These are phyloP conservation scores for Trididemnum nubilum DNA, from an alignment of 23 tunicate species.

Conservation along the genomic window DNA sequence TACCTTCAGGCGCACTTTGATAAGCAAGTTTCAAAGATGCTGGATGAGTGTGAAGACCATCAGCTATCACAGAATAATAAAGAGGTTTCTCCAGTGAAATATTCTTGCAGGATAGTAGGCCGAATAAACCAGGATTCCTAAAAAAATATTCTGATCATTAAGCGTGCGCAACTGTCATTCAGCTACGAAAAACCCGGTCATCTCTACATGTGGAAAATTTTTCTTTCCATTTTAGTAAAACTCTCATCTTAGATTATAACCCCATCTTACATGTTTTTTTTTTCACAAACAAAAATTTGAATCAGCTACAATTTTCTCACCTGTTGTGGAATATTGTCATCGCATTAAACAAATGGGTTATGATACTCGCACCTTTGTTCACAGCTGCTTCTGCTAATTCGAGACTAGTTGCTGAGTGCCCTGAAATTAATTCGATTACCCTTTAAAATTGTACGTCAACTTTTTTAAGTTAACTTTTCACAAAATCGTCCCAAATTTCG, in stretches of 20 bases:
- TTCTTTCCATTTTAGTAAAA: too few relatives aligned
- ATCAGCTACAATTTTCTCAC: too few relatives aligned
- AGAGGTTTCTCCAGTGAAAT: constrained; percentile 46
- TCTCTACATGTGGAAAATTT: too few relatives aligned
- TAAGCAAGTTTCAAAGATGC: constrained; percentile 80
- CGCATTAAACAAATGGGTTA: constrained; percentile 86
- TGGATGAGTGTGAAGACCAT: constrained; percentile 84
- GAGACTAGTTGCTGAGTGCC: constrained; percentile 62
- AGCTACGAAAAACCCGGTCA: too few relatives aligned
- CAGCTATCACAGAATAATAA: constrained; percentile 76
- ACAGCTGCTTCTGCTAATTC: constrained; percentile 72
- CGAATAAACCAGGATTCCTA: constrained; percentile 90
- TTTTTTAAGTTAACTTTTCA: too few relatives aligned
- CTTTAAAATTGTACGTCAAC: too few relatives aligned
- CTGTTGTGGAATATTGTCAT: constrained; percentile 85
- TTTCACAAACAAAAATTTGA: too few relatives aligned
- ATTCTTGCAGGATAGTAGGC: constrained; percentile 63
- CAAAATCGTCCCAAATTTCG: too few relatives aligned
- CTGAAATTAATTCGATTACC: constrained; percentile 27
- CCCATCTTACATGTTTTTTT: too few relatives aligned
- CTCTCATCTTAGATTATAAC: too few relatives aligned
- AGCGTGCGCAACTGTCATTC: too few relatives aligned
- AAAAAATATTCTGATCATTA: not conserved
- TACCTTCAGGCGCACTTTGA: constrained; percentile 74
- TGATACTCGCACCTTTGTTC: constrained; percentile 55